Percentiles rank a stretch among this genome's conserved stretches.
These are phyloP conservation scores for Whitmania pigra DNA, from an alignment of 1,140 invertebrate genomes.

Conservation along the genomic window DNA sequence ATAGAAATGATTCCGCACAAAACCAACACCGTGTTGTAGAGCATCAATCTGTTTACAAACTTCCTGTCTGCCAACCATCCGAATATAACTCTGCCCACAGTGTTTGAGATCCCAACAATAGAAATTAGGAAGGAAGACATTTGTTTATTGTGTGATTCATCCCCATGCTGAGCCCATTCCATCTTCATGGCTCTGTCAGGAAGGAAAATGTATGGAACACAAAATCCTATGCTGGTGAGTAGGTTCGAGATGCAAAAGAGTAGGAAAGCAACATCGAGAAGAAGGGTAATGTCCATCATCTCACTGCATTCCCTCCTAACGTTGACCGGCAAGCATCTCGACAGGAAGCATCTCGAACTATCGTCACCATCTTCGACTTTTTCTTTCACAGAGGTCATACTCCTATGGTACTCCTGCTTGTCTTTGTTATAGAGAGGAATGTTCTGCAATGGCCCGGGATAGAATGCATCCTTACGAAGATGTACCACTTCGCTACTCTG, in stretches of 20 bases:
- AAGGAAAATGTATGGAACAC: conserved; percentile 75
- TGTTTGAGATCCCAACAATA: conserved; percentile 61
- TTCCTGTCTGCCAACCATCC: conserved; percentile 49
- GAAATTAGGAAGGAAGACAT: conserved; percentile 76
- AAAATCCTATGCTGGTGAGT: conserved; percentile 87
- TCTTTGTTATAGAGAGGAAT: conserved; percentile 45
- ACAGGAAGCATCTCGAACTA: neutral
- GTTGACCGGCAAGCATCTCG: conserved; percentile 22
- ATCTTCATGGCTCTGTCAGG: conserved; percentile 37
- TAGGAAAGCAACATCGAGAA: conserved; percentile 74
- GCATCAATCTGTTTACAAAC: conserved; percentile 48
- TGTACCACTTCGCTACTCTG: neutral
- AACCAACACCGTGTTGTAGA: conserved; percentile 76
- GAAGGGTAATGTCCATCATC: conserved; percentile 70
- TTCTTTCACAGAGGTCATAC: conserved; percentile 14
- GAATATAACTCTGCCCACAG: conserved; percentile 46
- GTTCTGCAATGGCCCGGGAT: conserved; percentile 64
- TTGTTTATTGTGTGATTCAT: conserved; percentile 39
- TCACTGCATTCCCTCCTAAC: conserved; percentile 49
- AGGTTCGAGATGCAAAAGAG: conserved; percentile 85
- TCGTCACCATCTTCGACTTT: neutral
- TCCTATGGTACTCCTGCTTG: conserved; percentile 23
- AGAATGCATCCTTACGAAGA: conserved; percentile 65
- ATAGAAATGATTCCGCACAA: conserved; percentile 65
- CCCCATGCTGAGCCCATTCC: conserved; percentile 9